Evolutionary conservation across 2,797 vertebrate genomes (phyloP).

Genomic region (Thunnus albacares): DNA sequence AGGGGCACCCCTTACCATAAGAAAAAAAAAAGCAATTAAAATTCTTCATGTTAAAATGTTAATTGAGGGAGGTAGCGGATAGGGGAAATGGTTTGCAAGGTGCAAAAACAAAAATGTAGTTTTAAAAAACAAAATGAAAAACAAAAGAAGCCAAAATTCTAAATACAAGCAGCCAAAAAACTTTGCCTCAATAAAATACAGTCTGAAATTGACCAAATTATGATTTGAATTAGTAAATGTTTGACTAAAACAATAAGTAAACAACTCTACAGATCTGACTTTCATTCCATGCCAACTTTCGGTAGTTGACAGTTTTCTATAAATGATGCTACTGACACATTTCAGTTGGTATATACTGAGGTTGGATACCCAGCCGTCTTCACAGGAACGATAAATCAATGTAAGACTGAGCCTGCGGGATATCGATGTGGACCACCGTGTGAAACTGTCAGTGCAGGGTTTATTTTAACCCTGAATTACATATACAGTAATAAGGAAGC

Average conservation of each 20-base stretch:
- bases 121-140: not conserved
- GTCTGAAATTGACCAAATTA: not conserved
- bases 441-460: not conserved
- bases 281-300: not conserved
- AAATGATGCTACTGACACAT: too few relatives aligned
- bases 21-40: not conserved
- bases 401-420: not conserved
- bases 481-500: constrained; percentile 13
- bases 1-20: not conserved
- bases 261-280: not conserved
- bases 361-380: not conserved
- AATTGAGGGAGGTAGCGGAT: not conserved
- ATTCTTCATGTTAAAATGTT: too few relatives aligned
- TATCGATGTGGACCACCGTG: not conserved
- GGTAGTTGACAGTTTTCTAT: not conserved
- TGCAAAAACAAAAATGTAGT: too few relatives aligned
- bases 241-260: not conserved
- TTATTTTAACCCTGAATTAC: constrained; percentile 40
- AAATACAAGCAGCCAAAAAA: not conserved
- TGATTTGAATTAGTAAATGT: not conserved
- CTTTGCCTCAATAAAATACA: not conserved
- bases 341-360: too few relatives aligned
- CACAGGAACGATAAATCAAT: not conserved
- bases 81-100: not conserved
- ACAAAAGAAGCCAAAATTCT: not conserved